Conservation (phyloP, 1,140 invertebrate genomes). For the Leptinotarsa texana region DNA sequence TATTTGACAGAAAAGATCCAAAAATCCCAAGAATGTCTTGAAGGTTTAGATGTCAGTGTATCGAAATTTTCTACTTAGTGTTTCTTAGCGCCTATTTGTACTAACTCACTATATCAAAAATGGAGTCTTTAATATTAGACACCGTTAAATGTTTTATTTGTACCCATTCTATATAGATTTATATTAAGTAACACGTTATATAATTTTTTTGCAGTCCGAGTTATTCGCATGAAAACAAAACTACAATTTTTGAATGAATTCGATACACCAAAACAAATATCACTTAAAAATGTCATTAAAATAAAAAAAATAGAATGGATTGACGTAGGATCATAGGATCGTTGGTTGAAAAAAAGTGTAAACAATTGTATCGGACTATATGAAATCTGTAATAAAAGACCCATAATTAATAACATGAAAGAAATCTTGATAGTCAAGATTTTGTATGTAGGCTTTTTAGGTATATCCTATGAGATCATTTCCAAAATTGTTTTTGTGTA, state of each 20-base stretch:
- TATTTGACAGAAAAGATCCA: no score
- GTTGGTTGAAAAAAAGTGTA: conserved; percentile 9
- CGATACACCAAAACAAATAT: conserved; percentile 24
- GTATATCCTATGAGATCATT: background rate
- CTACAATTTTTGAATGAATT: conserved; percentile 22
- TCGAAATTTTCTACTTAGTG: no score
- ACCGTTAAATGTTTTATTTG: no score
- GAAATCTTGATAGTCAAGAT: background rate
- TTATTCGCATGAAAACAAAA: conserved; percentile 21
- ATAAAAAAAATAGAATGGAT: conserved; percentile 9
- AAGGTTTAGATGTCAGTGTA: no score
- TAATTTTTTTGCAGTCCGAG: conserved; percentile 22
- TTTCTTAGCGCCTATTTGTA: no score
- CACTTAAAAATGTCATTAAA: background rate
- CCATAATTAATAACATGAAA: background rate
- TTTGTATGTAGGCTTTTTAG: background rate
- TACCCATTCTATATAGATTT: no score
- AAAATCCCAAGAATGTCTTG: no score
- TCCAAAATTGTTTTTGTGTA: background rate
- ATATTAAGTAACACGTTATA: background rate
- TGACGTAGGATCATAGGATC: conserved; percentile 4
- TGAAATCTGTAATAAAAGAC: background rate
- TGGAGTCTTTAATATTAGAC: no score
- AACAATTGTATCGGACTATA: background rate
- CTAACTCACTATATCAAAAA: no score